phyloP scores from a whole-genome alignment of 2,797 vertebrate genomes.

The Parauchenoglanis punctatus region DNA sequence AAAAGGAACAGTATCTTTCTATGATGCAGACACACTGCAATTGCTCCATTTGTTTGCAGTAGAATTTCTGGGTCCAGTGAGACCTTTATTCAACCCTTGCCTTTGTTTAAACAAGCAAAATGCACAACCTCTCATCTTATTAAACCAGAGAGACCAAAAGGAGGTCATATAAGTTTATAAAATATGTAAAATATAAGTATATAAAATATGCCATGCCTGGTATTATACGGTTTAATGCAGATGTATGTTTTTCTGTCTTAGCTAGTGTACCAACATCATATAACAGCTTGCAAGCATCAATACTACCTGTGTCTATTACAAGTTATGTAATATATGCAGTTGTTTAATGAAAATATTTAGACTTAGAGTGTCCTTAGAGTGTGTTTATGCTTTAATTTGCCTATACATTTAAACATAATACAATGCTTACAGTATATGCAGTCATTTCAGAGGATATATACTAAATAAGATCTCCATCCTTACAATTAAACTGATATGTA shows the following conservation, averaged over 20 bases:
- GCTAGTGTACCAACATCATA: not conserved
- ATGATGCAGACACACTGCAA: constrained; percentile 69
- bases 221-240: not conserved
- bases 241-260: not conserved
- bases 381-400: not conserved
- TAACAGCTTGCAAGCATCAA: not conserved
- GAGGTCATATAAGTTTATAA: not conserved
- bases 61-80: constrained; percentile 66
- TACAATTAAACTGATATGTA: not conserved
- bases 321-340: not conserved
- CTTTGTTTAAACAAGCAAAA: constrained; percentile 73
- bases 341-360: not conserved
- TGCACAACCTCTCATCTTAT: constrained; percentile 70
- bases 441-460: not conserved
- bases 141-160: constrained; percentile 63
- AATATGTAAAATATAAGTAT: not conserved
- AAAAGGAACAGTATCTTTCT: constrained; percentile 73
- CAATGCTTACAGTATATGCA: not conserved
- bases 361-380: not conserved
- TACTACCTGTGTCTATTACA: not conserved
- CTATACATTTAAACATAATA: not conserved
- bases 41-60: constrained; percentile 69
- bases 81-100: constrained; percentile 76
- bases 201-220: not conserved
- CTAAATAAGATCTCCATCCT: not conserved